Conservation (phyloP, 2,113 vertebrate genomes). For the Petromus typicus region DNA sequence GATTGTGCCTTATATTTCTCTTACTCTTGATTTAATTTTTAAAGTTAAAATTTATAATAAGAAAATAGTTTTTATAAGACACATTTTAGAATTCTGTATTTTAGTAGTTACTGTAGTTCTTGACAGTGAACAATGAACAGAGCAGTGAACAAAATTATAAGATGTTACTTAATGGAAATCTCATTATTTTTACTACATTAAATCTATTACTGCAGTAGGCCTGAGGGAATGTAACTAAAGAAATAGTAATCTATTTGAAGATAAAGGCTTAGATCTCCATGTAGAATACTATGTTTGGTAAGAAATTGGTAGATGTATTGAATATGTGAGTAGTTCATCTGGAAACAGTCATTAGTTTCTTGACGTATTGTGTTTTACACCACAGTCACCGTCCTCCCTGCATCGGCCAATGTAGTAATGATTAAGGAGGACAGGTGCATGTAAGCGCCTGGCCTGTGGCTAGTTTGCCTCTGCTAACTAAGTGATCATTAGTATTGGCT, state of each 20-base stretch:
- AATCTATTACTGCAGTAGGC: background rate
- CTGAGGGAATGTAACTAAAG: background rate
- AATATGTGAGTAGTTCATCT: background rate
- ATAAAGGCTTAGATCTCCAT: background rate
- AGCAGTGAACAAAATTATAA: background rate
- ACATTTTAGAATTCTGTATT: conserved; percentile 28
- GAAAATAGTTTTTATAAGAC: background rate
- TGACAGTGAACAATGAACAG: background rate
- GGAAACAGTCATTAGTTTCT: background rate
- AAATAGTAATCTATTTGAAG: background rate
- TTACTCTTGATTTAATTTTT: conserved; percentile 1
- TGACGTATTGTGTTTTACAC: background rate
- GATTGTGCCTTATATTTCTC: background rate
- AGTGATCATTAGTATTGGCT: background rate
- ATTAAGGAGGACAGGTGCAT: background rate
- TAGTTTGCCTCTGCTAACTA: background rate
- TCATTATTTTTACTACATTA: background rate
- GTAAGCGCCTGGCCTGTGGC: background rate
- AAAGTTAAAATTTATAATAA: conserved; percentile 2
- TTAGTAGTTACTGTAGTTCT: conserved; percentile 20
- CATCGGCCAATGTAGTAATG: background rate
- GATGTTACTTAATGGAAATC: conserved; percentile 17
- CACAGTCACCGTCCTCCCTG: background rate
- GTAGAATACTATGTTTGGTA: background rate
- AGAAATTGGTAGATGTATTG: background rate